phyloP scores from a whole-genome alignment of 2,888 invertebrate species.

The Fragum fragum region DNA sequence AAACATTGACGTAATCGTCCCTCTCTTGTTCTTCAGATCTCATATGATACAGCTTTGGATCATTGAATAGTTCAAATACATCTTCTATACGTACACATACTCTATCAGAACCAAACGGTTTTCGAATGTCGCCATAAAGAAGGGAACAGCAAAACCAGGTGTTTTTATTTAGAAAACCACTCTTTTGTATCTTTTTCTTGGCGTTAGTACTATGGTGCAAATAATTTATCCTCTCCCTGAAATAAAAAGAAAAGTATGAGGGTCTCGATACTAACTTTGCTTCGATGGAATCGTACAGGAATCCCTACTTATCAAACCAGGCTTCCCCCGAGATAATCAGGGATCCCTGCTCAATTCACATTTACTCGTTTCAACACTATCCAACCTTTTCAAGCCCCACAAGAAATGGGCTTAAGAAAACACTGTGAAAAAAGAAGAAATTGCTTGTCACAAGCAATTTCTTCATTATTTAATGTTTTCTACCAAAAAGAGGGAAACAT shows the following conservation, averaged over 20 bases:
- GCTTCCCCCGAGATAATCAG: too few relatives aligned
- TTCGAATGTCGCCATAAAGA: background rate
- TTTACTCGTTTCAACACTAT: too few relatives aligned
- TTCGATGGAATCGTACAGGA: too few relatives aligned
- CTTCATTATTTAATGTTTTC: too few relatives aligned
- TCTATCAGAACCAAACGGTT: background rate
- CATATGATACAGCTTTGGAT: background rate
- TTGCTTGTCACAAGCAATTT: too few relatives aligned
- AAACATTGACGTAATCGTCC: background rate
- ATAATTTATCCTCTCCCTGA: background rate
- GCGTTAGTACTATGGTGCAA: background rate
- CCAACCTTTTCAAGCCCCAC: too few relatives aligned
- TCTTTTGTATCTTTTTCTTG: background rate
- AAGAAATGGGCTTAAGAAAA: too few relatives aligned
- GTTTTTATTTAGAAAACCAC: background rate
- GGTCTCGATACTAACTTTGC: too few relatives aligned
- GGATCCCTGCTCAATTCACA: too few relatives aligned
- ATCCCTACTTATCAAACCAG: too few relatives aligned
- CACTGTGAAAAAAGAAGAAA: too few relatives aligned
- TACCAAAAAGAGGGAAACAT: too few relatives aligned
- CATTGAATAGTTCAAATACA: background rate
- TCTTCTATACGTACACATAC: background rate
- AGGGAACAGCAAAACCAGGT: conserved; percentile 2
- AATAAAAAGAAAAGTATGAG: background rate
- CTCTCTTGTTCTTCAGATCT: background rate